Evolutionary conservation across 2,888 invertebrate genomes (phyloP).

Genomic region (Deroplatys truncata): DNA sequence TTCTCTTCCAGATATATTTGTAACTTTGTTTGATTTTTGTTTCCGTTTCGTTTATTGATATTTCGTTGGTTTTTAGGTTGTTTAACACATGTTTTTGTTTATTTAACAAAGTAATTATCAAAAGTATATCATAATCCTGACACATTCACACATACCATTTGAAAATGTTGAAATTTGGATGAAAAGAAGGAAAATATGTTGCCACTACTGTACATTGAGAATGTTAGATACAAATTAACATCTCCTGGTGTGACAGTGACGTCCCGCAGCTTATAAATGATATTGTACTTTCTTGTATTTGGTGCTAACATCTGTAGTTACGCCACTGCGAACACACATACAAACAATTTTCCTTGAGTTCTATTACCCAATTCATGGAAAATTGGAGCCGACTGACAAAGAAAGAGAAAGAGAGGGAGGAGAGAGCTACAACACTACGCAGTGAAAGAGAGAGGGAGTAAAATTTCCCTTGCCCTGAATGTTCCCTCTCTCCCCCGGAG

Average conservation of each 20-base stretch:
- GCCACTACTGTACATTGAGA: too few species aligned
- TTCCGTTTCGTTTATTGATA: too few species aligned
- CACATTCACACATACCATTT: too few species aligned
- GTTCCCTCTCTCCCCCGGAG: slow-evolving; percentile 22
- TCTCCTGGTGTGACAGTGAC: background rate
- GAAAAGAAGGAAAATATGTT: background rate
- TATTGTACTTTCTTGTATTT: background rate
- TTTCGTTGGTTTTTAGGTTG: too few species aligned
- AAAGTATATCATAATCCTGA: too few species aligned
- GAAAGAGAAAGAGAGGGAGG: background rate
- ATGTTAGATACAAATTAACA: background rate
- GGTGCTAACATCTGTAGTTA: background rate
- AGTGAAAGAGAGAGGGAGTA: background rate
- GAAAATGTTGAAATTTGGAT: background rate
- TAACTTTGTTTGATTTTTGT: too few species aligned
- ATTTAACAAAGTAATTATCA: too few species aligned
- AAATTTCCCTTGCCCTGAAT: slow-evolving; percentile 19
- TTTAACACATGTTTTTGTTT: too few species aligned
- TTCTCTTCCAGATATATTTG: too few species aligned
- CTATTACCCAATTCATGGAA: slow-evolving; percentile 29
- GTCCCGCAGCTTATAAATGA: background rate
- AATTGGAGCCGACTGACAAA: slow-evolving; percentile 26
- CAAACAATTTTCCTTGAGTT: slow-evolving; percentile 23
- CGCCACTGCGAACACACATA: slow-evolving; percentile 1
- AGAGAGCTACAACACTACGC: background rate